Evolutionary conservation across 2,113 vertebrate species (phyloP).

Genomic region (Pristiophorus japonicus): DNA sequence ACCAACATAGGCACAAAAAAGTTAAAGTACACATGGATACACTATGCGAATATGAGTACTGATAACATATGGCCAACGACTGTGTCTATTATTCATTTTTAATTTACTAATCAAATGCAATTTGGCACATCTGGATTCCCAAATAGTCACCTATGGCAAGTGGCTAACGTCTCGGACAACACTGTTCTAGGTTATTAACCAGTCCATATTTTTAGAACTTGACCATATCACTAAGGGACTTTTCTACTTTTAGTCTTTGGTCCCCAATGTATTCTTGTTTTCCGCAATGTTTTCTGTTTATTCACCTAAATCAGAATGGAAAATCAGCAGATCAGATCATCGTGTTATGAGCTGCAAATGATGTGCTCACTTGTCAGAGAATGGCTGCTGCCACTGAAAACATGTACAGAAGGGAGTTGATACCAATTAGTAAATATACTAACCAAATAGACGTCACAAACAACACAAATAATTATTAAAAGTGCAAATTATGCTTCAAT

Average conservation of each 20-base stretch:
- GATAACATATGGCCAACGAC: neutral
- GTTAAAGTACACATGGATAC: neutral
- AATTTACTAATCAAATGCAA: neutral
- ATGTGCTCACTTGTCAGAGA: neutral
- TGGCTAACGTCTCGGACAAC: neutral
- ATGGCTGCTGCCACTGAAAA: neutral
- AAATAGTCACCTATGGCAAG: neutral
- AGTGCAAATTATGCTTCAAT: neutral
- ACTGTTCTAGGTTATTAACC: neutral
- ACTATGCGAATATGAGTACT: neutral
- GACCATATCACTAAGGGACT: neutral
- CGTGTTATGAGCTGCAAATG: neutral
- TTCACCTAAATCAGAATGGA: conserved; percentile 10
- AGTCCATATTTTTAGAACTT: neutral
- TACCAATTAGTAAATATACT: neutral
- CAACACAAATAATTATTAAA: conserved; percentile 8
- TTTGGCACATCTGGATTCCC: neutral
- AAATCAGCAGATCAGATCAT: conserved; percentile 8
- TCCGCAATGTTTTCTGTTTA: conserved; percentile 27
- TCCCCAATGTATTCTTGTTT: neutral
- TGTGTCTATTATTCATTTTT: neutral
- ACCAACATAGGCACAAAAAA: neutral
- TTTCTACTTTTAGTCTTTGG: neutral
- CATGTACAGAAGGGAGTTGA: neutral
- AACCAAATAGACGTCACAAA: neutral